Evolutionary conservation across 92 coral and sea anemone species (phyloP).

Genomic region (Actinernus sp.): DNA sequence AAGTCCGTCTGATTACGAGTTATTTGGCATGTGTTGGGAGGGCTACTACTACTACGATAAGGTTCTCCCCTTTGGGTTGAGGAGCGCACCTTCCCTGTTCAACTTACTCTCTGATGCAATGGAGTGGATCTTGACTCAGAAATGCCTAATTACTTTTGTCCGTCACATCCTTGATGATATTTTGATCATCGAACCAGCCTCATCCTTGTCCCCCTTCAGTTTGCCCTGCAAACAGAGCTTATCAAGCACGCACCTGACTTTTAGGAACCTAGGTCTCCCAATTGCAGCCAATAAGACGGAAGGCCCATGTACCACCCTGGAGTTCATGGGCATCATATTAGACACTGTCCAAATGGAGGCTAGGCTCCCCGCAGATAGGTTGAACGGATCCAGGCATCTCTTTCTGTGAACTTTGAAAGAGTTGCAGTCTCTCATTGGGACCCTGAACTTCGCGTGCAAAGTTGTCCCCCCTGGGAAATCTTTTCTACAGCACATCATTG

Average conservation of each 20-base stretch:
- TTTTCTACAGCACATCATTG: slow-evolving; percentile 42
- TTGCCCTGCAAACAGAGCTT: slow-evolving; percentile 43
- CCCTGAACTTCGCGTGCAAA: slow-evolving; percentile 45
- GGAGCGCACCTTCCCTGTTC: slow-evolving; percentile 44
- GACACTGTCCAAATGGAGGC: slow-evolving; percentile 53
- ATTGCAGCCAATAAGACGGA: slow-evolving; percentile 17
- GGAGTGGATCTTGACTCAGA: slow-evolving; percentile 46
- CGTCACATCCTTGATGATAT: slow-evolving; percentile 56
- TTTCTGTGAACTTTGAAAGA: slow-evolving; percentile 23
- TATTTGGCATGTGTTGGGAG: slow-evolving; percentile 58
- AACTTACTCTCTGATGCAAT: slow-evolving; percentile 49
- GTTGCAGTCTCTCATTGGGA: slow-evolving; percentile 39
- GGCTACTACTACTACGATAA: slow-evolving; percentile 40
- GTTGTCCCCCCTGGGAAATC: slow-evolving; percentile 35
- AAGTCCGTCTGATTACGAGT: slow-evolving; percentile 40
- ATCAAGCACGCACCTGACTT: slow-evolving; percentile 17
- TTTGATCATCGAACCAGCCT: slow-evolving; percentile 32
- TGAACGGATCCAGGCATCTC: no score
- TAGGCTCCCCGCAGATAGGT: slow-evolving; percentile 38
- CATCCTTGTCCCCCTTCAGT: slow-evolving; percentile 9
- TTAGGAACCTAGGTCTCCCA: slow-evolving; percentile 15
- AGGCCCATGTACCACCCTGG: slow-evolving; percentile 34
- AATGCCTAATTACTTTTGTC: slow-evolving; percentile 25
- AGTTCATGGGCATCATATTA: slow-evolving; percentile 38
- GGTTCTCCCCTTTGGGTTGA: slow-evolving; percentile 51